Evolutionary conservation across 2,797 vertebrate genomes (phyloP).

Genomic region (Danio kyathit): DNA sequence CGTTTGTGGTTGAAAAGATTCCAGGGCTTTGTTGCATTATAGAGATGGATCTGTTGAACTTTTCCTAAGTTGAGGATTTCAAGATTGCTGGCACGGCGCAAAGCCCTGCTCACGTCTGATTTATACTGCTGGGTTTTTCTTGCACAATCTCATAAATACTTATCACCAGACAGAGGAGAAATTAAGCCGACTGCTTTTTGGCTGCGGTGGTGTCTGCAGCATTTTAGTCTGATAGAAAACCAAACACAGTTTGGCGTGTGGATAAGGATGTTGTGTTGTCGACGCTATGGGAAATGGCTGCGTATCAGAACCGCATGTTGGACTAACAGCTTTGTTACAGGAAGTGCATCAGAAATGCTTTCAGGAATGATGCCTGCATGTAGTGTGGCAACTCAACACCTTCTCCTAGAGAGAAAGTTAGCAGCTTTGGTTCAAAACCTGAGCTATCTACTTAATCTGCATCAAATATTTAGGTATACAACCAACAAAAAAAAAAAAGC

Average conservation of each 20-base stretch:
- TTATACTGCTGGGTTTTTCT: constrained; percentile 45
- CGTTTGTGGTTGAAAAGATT: constrained; percentile 25
- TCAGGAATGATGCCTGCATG: neutral
- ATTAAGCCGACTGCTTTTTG: constrained; percentile 26
- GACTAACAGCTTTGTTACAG: neutral
- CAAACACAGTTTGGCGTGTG: neutral
- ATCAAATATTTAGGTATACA: neutral
- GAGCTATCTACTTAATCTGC: neutral
- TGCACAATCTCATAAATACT: constrained; percentile 54
- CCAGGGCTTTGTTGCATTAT: constrained; percentile 51
- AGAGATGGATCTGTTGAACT: constrained; percentile 51
- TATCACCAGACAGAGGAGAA: constrained; percentile 27
- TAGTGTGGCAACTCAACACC: neutral
- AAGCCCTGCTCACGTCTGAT: constrained; percentile 31
- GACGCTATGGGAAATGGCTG: constrained; percentile 14
- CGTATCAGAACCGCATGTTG: neutral
- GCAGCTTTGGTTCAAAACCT: neutral
- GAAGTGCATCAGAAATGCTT: neutral
- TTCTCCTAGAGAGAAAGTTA: neutral
- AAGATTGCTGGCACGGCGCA: constrained; percentile 17
- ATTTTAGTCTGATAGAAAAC: constrained; percentile 27
- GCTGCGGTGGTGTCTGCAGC: constrained; percentile 19
- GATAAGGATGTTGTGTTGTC: neutral
- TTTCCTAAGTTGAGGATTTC: constrained; percentile 44
- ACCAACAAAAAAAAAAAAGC: constrained; percentile 10